Evolutionary conservation across 1,140 invertebrate genomes (phyloP).

Genomic region (Popillia japonica): DNA sequence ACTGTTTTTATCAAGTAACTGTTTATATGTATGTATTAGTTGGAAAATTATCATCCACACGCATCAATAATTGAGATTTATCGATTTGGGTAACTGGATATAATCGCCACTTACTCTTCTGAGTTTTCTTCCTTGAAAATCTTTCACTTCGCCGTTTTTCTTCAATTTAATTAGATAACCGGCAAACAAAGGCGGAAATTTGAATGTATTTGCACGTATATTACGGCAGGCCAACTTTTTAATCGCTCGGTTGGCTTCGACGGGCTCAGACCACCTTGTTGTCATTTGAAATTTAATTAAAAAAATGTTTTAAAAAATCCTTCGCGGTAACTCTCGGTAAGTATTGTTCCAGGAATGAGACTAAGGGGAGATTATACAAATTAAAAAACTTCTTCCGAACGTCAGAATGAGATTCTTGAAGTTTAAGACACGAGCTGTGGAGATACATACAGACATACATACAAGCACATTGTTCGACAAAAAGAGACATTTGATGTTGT

Average conservation of each 20-base stretch:
- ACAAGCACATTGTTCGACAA: too few species aligned
- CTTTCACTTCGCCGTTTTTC: conserved; percentile 9
- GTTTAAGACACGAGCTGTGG: background rate
- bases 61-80: too few species aligned
- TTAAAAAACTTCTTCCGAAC: conserved; percentile 17
- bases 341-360: conserved; percentile 29
- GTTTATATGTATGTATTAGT: too few species aligned
- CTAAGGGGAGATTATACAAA: conserved; percentile 24
- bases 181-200: conserved; percentile 20
- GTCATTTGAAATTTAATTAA: too few species aligned
- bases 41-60: too few species aligned
- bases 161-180: conserved; percentile 17
- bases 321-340: conserved; percentile 21
- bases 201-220: conserved; percentile 28
- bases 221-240: conserved; percentile 12
- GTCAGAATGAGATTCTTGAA: conserved; percentile 1
- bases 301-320: too few species aligned
- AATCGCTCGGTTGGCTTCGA: background rate
- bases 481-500: too few species aligned
- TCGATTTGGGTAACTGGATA: too few species aligned
- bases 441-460: background rate
- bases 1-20: too few species aligned
- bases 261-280: conserved; percentile 22
- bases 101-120: background rate
- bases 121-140: background rate